Conservation (phyloP, 2,113 vertebrate genomes). For the Stercorarius parasiticus region DNA sequence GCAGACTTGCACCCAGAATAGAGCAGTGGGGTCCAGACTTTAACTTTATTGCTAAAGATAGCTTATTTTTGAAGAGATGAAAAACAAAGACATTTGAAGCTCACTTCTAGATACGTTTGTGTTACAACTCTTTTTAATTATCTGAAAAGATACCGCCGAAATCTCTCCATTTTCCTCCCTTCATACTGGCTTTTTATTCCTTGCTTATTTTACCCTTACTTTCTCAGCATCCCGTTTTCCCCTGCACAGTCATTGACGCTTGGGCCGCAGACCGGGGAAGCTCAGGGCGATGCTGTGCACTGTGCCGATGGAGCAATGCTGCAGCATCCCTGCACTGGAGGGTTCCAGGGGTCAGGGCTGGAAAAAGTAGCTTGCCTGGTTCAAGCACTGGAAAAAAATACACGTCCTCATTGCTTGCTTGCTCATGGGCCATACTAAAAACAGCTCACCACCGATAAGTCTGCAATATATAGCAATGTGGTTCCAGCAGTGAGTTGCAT, state of each 20-base stretch:
- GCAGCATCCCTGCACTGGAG: background rate
- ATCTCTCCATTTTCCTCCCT: background rate
- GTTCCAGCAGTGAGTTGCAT: background rate
- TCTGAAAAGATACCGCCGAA: background rate
- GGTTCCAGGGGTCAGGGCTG: background rate
- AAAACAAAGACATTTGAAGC: background rate
- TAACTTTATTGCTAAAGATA: background rate
- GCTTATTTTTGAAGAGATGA: background rate
- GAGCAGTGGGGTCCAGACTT: background rate
- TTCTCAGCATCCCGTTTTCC: background rate
- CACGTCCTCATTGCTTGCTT: background rate
- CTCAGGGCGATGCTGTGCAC: background rate
- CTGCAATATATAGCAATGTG: background rate
- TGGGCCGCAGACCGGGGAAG: background rate
- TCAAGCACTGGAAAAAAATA: background rate
- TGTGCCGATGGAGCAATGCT: background rate
- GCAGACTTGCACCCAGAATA: background rate
- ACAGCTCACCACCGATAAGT: background rate
- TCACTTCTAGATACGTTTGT: background rate
- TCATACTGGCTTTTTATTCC: background rate
- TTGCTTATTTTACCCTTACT: background rate
- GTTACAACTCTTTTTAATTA: background rate
- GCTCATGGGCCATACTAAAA: background rate
- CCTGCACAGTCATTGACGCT: accelerated
- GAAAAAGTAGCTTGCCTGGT: background rate